Conservation (phyloP, 2,888 invertebrate species). For the Melanargia galathea region DNA sequence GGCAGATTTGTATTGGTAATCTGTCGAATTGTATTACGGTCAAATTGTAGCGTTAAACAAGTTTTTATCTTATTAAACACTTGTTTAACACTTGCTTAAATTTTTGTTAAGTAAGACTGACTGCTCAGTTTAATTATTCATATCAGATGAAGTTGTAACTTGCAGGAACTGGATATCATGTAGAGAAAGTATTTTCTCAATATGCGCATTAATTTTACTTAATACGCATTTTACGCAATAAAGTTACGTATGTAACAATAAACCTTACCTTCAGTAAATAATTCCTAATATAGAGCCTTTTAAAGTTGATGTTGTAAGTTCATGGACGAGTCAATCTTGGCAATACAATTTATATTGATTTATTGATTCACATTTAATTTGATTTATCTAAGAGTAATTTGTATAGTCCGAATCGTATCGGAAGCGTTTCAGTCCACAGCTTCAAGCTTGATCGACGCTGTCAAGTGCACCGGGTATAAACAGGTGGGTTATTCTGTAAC, state of each 20-base stretch:
- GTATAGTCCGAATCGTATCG: constrained; percentile 47
- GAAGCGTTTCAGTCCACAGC: constrained; percentile 34
- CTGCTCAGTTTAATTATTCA: too few species aligned
- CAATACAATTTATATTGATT: background rate
- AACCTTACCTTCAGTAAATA: background rate
- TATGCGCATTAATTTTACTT: background rate
- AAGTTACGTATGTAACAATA: too few species aligned
- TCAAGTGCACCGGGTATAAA: constrained; percentile 46
- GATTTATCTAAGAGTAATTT: constrained; percentile 39
- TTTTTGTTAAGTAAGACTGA: too few species aligned
- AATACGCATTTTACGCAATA: too few species aligned
- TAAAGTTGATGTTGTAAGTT: too few species aligned
- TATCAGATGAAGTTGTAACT: background rate
- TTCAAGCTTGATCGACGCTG: constrained; percentile 53
- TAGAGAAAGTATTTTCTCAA: background rate
- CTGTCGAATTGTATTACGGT: too few species aligned
- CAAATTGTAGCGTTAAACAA: too few species aligned
- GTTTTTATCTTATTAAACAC: too few species aligned
- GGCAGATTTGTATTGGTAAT: too few species aligned
- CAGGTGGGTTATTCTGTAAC: too few species aligned
- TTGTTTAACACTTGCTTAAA: too few species aligned
- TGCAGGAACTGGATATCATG: background rate
- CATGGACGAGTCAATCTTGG: constrained; percentile 3
- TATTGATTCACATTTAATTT: background rate
- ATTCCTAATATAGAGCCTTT: too few species aligned